A percentile compares a stretch with the other conserved stretches of the same genome.
Conservation (phyloP, 2,113 vertebrate species). For the Cisticola juncidis region DNA sequence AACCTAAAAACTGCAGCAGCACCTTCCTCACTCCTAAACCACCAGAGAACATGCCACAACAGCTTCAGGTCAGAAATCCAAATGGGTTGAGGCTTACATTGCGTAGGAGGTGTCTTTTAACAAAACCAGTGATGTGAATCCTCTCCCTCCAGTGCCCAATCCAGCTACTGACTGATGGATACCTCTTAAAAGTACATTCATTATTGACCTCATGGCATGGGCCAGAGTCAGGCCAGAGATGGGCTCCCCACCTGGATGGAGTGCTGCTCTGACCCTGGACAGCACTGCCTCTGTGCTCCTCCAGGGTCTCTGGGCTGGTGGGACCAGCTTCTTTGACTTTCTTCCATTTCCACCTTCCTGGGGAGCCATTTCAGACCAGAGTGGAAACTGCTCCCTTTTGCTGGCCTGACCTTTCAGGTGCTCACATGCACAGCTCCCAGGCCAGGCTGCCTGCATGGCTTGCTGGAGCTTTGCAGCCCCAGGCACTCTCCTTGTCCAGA, state of each 20-base stretch:
- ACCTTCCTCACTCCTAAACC: not conserved
- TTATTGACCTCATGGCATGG: not conserved
- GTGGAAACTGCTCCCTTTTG: not conserved
- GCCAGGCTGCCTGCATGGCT: not conserved
- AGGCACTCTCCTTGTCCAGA: not conserved
- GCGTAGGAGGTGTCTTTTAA: not conserved
- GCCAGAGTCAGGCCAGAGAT: not conserved
- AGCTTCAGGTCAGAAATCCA: not conserved
- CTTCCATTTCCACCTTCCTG: not conserved
- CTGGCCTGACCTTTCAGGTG: not conserved
- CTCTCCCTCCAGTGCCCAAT: not conserved
- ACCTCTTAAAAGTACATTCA: not conserved
- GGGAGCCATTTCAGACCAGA: not conserved
- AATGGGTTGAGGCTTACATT: not conserved
- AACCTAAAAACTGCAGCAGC: not conserved
- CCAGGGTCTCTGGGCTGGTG: not conserved
- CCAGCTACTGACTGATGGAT: not conserved
- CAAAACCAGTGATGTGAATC: not conserved
- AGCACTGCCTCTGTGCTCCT: not conserved
- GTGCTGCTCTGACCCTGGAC: not conserved
- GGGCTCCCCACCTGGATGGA: not conserved
- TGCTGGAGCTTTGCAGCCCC: not conserved
- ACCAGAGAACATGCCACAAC: not conserved
- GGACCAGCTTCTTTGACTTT: not conserved
- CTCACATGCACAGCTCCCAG: not conserved